Conservation (phyloP, 2,797 vertebrate genomes). For the Dromococcyx pavoninus region DNA sequence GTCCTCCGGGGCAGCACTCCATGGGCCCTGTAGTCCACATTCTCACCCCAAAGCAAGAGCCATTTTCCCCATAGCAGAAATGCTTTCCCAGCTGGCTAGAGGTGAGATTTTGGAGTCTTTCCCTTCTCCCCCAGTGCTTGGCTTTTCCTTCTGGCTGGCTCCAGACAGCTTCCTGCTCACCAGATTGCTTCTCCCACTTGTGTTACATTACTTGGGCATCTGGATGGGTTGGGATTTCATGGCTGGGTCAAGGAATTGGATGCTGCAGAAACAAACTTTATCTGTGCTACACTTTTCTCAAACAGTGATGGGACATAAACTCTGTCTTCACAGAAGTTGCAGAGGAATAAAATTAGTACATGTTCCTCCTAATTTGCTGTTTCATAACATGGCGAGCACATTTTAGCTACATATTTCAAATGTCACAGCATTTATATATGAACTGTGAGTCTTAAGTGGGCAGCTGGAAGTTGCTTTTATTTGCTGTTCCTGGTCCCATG, state of each 20-base stretch:
- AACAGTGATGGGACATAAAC: neutral
- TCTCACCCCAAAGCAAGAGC: neutral
- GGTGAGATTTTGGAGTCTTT: neutral
- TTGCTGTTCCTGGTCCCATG: neutral
- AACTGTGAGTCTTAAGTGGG: neutral
- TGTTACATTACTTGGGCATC: neutral
- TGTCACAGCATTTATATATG: neutral
- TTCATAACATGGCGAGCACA: neutral
- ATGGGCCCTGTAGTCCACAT: rapidly evolving
- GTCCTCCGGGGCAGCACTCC: neutral
- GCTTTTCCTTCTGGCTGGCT: neutral
- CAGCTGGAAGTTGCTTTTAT: neutral
- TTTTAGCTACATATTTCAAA: neutral
- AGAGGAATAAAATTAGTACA: neutral
- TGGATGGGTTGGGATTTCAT: neutral
- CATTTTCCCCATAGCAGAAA: neutral
- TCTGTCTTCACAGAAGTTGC: neutral
- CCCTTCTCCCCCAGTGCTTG: neutral
- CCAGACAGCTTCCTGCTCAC: neutral
- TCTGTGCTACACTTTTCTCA: rapidly evolving
- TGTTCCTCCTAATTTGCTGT: neutral
- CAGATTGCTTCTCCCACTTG: neutral
- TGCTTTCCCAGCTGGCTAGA: neutral
- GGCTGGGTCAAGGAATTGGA: neutral
- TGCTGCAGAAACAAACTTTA: neutral